Evolutionary conservation across 2,797 vertebrate genomes (phyloP).

Genomic region (Acipenser oxyrinchus): DNA sequence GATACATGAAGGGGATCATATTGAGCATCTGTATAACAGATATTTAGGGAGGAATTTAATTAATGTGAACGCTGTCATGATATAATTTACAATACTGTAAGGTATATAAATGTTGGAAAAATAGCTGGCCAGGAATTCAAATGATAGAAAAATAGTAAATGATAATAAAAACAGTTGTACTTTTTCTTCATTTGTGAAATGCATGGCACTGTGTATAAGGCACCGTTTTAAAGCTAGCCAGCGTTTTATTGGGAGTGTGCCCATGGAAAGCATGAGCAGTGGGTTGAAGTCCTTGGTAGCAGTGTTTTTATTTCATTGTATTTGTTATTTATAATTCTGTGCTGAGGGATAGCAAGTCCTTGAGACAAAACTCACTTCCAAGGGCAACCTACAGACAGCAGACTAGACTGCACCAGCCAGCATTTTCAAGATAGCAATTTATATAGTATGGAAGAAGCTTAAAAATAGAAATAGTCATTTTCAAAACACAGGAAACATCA

Average conservation of each 20-base stretch:
- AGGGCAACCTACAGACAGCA: background rate
- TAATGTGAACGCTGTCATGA: too few species aligned
- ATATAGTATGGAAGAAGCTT: too few species aligned
- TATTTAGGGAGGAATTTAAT: too few species aligned
- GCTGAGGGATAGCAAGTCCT: background rate
- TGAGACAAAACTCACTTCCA: background rate
- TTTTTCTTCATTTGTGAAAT: too few species aligned
- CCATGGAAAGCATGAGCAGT: background rate
- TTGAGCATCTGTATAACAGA: background rate
- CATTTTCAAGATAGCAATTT: background rate
- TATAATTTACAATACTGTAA: too few species aligned
- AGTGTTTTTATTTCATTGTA: background rate
- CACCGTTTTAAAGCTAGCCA: background rate
- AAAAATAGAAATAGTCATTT: too few species aligned
- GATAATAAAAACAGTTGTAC: too few species aligned
- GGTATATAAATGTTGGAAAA: too few species aligned
- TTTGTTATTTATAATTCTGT: background rate
- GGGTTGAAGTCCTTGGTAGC: background rate
- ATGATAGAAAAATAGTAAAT: too few species aligned
- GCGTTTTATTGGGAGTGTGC: background rate
- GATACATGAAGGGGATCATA: background rate
- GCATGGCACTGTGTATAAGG: too few species aligned
- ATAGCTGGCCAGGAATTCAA: too few species aligned
- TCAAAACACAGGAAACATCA: too few species aligned
- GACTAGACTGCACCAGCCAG: background rate